A percentile compares a stretch with the other conserved stretches of the same genome.
Conservation (phyloP, 2,113 vertebrate species). For the Odontesthes bonariensis region DNA sequence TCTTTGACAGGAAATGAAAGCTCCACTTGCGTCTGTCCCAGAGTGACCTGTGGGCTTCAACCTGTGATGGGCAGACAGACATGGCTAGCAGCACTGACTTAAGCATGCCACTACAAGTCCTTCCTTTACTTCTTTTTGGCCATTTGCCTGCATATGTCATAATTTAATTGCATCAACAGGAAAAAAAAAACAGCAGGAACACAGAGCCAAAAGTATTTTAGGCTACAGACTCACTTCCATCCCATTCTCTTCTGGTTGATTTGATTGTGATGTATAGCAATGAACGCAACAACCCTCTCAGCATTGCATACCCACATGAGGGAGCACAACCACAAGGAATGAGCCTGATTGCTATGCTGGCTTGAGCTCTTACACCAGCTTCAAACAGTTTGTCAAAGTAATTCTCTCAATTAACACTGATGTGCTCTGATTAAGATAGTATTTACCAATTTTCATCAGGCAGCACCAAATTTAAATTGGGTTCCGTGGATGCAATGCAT, state of each 20-base stretch:
- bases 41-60: constrained; percentile 67
- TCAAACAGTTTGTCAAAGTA: constrained; percentile 72
- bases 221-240: constrained; percentile 18
- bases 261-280: constrained; percentile 41
- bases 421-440: constrained; percentile 74
- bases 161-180: constrained; percentile 52
- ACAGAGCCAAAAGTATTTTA: constrained; percentile 27
- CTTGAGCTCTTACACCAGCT: constrained; percentile 52
- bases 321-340: constrained; percentile 59
- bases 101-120: constrained; percentile 17
- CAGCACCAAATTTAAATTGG: constrained; percentile 60
- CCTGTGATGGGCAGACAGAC: constrained; percentile 51
- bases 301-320: constrained; percentile 56
- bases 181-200: constrained; percentile 14
- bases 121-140: constrained; percentile 10
- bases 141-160: constrained; percentile 37
- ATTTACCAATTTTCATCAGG: constrained; percentile 75
- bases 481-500: constrained; percentile 54
- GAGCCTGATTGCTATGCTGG: constrained; percentile 64
- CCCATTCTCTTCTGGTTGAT: constrained; percentile 25
- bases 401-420: constrained; percentile 76
- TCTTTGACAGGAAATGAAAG: constrained; percentile 80
- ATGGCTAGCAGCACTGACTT: constrained; percentile 27
- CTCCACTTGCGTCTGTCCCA: constrained; percentile 58
- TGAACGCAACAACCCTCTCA: constrained; percentile 47